Conservation (phyloP, 2,888 invertebrate genomes). For the Brachynemurus nebulosus region DNA sequence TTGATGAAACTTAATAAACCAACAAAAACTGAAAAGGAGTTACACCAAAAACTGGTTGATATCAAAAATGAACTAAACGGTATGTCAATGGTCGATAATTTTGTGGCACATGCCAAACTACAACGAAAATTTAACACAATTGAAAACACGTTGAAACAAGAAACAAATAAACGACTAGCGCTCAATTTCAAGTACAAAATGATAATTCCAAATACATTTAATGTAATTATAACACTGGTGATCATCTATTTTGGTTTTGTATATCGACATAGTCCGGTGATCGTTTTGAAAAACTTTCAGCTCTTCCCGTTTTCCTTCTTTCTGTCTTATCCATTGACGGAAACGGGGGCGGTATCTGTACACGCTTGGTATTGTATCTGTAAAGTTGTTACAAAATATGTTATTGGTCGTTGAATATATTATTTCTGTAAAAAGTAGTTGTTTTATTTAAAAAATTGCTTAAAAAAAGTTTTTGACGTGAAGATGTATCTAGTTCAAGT, state of each 20-base stretch:
- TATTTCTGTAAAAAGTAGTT: too few species aligned
- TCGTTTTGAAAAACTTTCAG: not conserved
- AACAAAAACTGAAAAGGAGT: not conserved
- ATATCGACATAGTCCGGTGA: not conserved
- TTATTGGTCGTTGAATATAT: too few species aligned
- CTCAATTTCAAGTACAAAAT: not conserved
- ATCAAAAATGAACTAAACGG: not conserved
- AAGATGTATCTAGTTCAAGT: too few species aligned
- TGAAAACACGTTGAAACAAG: not conserved
- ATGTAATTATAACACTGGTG: not conserved
- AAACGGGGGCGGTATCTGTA: not conserved
- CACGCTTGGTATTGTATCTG: not conserved
- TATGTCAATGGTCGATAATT: not conserved
- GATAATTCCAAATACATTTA: not conserved
- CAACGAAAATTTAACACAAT: not conserved
- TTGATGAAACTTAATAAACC: not conserved
- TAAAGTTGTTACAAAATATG: not conserved
- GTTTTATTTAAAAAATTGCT: too few species aligned
- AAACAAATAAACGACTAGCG: not conserved
- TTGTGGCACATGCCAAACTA: not conserved
- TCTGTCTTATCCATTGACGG: not conserved
- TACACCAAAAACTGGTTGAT: not conserved
- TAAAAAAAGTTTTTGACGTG: too few species aligned
- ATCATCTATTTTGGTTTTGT: not conserved
- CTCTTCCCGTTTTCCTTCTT: not conserved